phyloP scores from a whole-genome alignment of 2,113 vertebrate species.

The Pelmatolapia mariae region DNA sequence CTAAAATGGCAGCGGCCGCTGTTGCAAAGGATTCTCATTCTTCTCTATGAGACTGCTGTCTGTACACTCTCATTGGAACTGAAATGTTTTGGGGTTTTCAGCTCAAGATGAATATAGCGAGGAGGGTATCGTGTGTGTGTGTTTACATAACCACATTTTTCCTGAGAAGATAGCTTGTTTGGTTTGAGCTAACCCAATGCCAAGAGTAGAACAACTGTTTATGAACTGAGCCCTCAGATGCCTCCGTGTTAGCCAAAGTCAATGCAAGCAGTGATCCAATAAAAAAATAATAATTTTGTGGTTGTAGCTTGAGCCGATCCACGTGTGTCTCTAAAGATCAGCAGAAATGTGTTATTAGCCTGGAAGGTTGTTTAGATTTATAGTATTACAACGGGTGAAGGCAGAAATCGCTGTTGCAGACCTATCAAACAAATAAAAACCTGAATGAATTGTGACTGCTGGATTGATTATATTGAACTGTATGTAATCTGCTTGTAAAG shows the following conservation, averaged over 20 bases:
- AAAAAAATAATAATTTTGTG: accelerated
- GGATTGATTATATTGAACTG: background rate
- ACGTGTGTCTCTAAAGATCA: background rate
- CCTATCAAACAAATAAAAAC: background rate
- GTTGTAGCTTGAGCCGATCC: background rate
- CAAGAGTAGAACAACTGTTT: conserved; percentile 1
- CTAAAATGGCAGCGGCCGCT: background rate
- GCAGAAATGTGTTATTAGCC: background rate
- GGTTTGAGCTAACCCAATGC: background rate
- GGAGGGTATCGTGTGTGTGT: background rate
- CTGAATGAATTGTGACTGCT: background rate
- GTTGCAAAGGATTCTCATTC: background rate
- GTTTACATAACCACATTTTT: background rate
- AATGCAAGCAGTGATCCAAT: background rate
- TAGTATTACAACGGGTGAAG: background rate
- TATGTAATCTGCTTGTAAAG: background rate
- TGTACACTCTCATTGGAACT: background rate
- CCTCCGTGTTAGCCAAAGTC: background rate
- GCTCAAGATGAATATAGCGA: background rate
- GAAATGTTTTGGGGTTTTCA: background rate
- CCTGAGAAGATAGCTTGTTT: conserved; percentile 24
- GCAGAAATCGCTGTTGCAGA: background rate
- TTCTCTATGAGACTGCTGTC: background rate
- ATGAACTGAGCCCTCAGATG: conserved; percentile 15
- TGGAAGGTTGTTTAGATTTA: background rate